Base-by-base conservation (phyloP, 2,113 vertebrate genomes). In the Thinocorus orbignyianus region DNA sequence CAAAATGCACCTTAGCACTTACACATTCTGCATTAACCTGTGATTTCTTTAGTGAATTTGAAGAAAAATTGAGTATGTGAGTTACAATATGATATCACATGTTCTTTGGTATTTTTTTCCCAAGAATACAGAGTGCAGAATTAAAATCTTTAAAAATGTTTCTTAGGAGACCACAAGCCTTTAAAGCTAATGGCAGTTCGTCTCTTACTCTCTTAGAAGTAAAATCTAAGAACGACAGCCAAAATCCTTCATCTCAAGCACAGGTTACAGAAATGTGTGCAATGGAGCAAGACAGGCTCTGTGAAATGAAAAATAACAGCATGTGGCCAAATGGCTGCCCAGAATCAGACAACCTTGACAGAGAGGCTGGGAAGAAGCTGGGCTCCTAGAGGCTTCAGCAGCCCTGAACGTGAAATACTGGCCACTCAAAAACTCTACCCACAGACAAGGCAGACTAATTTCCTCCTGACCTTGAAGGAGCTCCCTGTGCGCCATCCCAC, bases 271-370 rank as follows among this genome's bases (percentile, higher is more conserved):
- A 71, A 93, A 54, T 1, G 13, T 8, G 17, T 51, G 42, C 55
- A 81, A 60, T 15, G 64, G 58, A 86, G 42, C 52, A 78, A 66
- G 65, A 62, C 13, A 14, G 33, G 41, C 19, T 69, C 52, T 91
- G 77, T 33, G 70, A 77, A 92, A 82, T 65, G 24, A 94, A 84
- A 87, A 95, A 31, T 37, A 86, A 35, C 39, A 46, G 13, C 49
- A 64, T 76, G 61, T 49, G 70, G 44, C 26, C 9, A 3, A 87
- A 89, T 12, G n/a, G 31, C 54, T 91, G 57, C 57, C 30, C 73
- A 72, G 52, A 91, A 86, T 60, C 51, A 68, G 77, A 68, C 54
- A 65, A 12, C 48, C 52, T 61, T 89, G 65, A 85, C 35, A 69
- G 52, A 54, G n/a, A 54, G 60, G 44, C 26, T 58, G 57, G 35